Base-by-base conservation (phyloP, 2,888 invertebrate genomes). In the Agrenia bidenticulata region DNA sequence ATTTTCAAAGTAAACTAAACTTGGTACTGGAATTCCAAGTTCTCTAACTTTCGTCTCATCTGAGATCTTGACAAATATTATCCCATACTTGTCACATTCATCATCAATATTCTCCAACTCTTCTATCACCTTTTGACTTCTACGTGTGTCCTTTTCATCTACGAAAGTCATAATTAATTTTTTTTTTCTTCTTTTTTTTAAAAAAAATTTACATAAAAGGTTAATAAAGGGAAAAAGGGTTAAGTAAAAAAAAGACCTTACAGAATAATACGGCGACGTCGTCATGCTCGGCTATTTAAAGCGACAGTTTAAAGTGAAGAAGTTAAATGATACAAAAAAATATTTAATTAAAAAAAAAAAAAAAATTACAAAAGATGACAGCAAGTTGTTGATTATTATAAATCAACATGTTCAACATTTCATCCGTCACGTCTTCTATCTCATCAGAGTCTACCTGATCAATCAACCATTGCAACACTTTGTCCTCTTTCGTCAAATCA, bases 401-500 rank as follows among this genome's bases (percentile, higher is more conserved):
- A 73, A 94, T 88, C 72, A 94, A 84, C 79, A 88, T 89, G 79
- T 93, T 92, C 76, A 94, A 83, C 92, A 94, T 94, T 82, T 94
- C 93, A 80, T 94, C 93, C 56, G 93, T 94, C 51, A 94, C 90
- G 81, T 94, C 94, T 83, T 94, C 94, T 77, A 94, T 94, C 83
- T 94, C 94, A 80, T 94, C 94, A 77, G 89, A 90, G 79, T 93
- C 92, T 74, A 92, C 83, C 80, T 94, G 94, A 71, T 88, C 87
- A 67, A 92, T 85, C 39, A 94, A 82, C 94, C 94, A 94, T 78
- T 90, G 89, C 61, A 94, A 82, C 1, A 69, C 69, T 79, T 91
- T 89, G 77, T 92, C 91, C 81, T 93, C 93, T 79, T 92, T 89
- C 80, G 90, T 89, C 76, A 93, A 84, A 80, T 93, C 91, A 76